A percentile compares a stretch with the other conserved stretches of the same genome.
phyloP scores from a whole-genome alignment of 1,140 invertebrate species.

The Ephestia elutella region DNA sequence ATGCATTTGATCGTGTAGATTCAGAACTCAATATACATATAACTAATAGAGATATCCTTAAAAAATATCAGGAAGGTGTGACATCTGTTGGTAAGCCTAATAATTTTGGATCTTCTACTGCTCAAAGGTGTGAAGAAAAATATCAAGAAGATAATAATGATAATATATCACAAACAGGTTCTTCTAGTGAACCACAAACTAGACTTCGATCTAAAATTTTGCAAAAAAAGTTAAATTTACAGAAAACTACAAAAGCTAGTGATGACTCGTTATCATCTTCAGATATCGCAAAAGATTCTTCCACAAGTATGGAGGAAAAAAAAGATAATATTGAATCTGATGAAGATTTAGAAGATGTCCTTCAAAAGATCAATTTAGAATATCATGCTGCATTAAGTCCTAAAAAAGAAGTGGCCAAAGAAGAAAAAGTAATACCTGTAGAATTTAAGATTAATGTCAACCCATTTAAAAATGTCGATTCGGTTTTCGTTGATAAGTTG shows the following conservation, averaged over 20 bases:
- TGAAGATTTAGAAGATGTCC: constrained; percentile 24
- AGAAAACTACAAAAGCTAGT: constrained; percentile 16
- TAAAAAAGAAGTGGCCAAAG: constrained; percentile 13
- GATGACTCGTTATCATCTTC: constrained; percentile 12
- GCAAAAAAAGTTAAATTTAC: constrained; percentile 20
- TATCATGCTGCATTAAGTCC: not conserved
- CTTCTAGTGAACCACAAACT: not conserved
- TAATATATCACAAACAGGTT: not conserved
- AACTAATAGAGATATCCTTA: constrained; percentile 27
- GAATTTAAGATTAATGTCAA: constrained; percentile 35
- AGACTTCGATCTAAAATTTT: not conserved
- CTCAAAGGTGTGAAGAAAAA: not conserved
- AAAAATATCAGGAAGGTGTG: not conserved
- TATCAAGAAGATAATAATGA: not conserved
- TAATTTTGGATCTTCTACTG: no score
- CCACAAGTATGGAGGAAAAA: constrained; percentile 14
- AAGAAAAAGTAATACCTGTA: not conserved
- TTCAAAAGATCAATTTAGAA: constrained; percentile 16
- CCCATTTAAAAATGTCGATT: constrained; percentile 57
- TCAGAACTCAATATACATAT: constrained; percentile 31
- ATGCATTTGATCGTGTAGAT: constrained; percentile 25
- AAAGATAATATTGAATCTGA: constrained; percentile 18
- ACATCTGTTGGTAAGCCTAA: no score
- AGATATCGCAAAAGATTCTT: constrained; percentile 26
- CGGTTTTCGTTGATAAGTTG: constrained; percentile 57